Conservation (phyloP, 2,797 vertebrate genomes). For the Chelon auratus region DNA sequence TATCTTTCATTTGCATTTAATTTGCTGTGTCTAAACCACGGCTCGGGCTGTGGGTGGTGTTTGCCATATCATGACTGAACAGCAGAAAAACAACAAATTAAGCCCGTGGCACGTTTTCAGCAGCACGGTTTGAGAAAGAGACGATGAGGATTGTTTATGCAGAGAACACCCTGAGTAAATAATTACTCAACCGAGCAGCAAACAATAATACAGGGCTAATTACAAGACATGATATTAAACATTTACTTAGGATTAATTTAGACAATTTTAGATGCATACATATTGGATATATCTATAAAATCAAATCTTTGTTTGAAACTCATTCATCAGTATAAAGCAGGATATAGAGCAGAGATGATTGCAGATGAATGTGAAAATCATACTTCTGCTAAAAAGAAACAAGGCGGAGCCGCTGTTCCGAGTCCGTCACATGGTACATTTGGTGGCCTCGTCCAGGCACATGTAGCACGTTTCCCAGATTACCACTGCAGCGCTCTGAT, state of each 20-base stretch:
- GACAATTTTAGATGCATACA: too few relatives aligned
- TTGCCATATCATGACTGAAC: slow-evolving; percentile 23
- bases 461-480: slow-evolving; percentile 73
- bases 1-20: slow-evolving; percentile 8
- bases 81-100: slow-evolving; percentile 21
- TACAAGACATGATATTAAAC: background rate
- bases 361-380: slow-evolving; percentile 14
- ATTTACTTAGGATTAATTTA: background rate
- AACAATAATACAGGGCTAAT: slow-evolving; percentile 35
- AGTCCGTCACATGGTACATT: slow-evolving; percentile 54
- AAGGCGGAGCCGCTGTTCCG: slow-evolving; percentile 1
- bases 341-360: background rate
- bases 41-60: slow-evolving; percentile 11
- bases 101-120: slow-evolving; percentile 13
- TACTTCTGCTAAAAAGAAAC: background rate
- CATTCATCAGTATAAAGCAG: too few relatives aligned
- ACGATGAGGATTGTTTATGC: slow-evolving; percentile 42
- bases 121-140: slow-evolving; percentile 14
- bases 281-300: too few relatives aligned
- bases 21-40: slow-evolving; percentile 12
- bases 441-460: slow-evolving; percentile 39
- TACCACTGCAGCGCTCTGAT: slow-evolving; percentile 54
- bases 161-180: slow-evolving; percentile 28
- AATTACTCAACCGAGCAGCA: slow-evolving; percentile 15
- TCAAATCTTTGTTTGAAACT: too few relatives aligned